Percentiles rank a stretch among this genome's conserved stretches.
Conservation (phyloP, 1,140 invertebrate species). For the Helicorthomorpha holstii region DNA sequence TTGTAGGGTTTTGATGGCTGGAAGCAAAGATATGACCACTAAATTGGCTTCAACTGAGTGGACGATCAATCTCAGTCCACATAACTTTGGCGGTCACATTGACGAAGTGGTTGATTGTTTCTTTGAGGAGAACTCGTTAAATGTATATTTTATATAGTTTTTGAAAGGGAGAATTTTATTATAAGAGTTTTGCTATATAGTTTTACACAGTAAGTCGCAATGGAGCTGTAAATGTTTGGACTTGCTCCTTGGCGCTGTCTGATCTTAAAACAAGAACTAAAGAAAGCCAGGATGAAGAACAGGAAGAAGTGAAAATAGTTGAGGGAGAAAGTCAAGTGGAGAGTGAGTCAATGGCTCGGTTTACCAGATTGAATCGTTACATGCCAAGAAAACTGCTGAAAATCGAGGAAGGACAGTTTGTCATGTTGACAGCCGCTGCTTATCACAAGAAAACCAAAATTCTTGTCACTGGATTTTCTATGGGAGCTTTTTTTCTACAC, state of each 20-base stretch:
- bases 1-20: conserved; percentile 53
- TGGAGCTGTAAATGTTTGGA: conserved; percentile 68
- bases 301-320: conserved; percentile 30
- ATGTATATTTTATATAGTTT: conserved; percentile 31
- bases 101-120: conserved; percentile 65
- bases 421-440: conserved; percentile 50
- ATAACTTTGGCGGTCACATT: conserved; percentile 57
- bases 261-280: conserved; percentile 29
- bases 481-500: conserved; percentile 72
- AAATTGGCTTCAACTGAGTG: conserved; percentile 59
- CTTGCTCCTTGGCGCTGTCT: conserved; percentile 51
- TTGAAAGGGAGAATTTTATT: not conserved
- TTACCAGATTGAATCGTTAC: too few relatives aligned
- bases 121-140: conserved; percentile 70
- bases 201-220: conserved; percentile 32
- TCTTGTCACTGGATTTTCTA: conserved; percentile 61
- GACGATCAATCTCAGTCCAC: conserved; percentile 50
- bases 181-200: conserved; percentile 13
- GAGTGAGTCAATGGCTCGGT: too few relatives aligned
- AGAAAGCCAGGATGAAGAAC: conserved; percentile 22
- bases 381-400: too few relatives aligned
- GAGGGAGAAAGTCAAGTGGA: conserved; percentile 24
- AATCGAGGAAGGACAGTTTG: too few relatives aligned
- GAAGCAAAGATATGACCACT: conserved; percentile 70
- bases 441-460: conserved; percentile 63